Base-by-base conservation (phyloP, 2,888 invertebrate species). In the Clostera curtula region DNA sequence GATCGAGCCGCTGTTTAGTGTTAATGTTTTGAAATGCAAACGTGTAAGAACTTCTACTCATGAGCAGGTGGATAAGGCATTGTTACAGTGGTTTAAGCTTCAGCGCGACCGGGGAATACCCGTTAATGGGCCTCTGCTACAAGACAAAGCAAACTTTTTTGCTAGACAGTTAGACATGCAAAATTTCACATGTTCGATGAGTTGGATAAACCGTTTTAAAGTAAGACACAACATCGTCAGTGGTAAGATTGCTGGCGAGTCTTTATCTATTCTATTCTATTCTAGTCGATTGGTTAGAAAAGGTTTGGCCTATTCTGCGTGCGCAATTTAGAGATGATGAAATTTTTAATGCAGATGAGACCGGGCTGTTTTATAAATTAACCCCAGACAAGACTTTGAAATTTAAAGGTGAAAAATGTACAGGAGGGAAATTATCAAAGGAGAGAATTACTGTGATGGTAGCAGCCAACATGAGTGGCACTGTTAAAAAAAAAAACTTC, bases 351-450 rank as follows among this genome's bases (percentile, higher is more conserved):
- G 41, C 48, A 5, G 41, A 51, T 34, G 51, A 59, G 38, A 49
- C 52, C 17, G 51, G 53, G 9, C 31, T 52, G 8, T 57, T 56
- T 38, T 56, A 34, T 31, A 55, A 48, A 35, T 39, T 44, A 19
- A 40, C 42, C 3, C 54, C 54, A 2, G 46, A 48, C 20, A 46
- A 46, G 24, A 54, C 54, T 4, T 40, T 55, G 15, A 43, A 35
- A 26, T 57, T 52, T 29, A 58, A 50, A 49, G 46, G 46, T 12
- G 56, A 63, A 33, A 50, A 52, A 26, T 57, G 52, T 36, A 27
- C 20, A 3, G 50, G 52, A 16, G 60, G 53, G 15, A 59, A 57
- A 27, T 26, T 42, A 3, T 47, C 43, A 6, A 53, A 61, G 31
- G 46, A 46, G 12, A 37, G 56, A 27, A 25, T 64, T 19, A 65